These are phyloP conservation scores for Garra rufa DNA, from an alignment of 2,113 vertebrate genomes.

Conservation along the genomic window DNA sequence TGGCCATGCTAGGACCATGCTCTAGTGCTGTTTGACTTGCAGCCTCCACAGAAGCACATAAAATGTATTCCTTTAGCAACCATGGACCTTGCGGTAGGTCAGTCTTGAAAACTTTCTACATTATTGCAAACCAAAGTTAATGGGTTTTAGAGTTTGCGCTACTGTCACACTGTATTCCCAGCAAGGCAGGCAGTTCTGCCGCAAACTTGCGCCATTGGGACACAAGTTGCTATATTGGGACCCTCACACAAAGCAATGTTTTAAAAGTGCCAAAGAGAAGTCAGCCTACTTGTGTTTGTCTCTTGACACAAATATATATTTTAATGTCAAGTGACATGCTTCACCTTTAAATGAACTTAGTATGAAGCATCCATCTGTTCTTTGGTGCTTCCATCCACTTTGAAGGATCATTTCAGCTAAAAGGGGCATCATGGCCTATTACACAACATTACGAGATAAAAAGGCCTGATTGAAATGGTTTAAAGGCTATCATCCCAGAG, in stretches of 20 bases:
- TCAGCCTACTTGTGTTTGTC: background rate
- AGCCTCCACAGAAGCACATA: background rate
- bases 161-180: background rate
- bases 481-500: conserved; percentile 38
- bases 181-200: background rate
- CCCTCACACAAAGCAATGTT: background rate
- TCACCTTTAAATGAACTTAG: background rate
- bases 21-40: background rate
- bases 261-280: background rate
- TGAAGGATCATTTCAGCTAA: conserved; percentile 36
- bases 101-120: background rate
- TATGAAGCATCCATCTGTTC: background rate
- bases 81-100: background rate
- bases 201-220: background rate
- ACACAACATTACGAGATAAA: conserved; percentile 48
- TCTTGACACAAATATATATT: background rate
- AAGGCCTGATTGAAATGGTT: conserved; percentile 43
- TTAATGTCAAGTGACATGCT: background rate
- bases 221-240: background rate
- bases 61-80: background rate
- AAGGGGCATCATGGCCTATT: conserved; percentile 20
- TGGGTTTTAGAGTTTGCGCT: background rate
- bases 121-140: background rate
- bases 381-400: background rate
- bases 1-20: background rate